These are phyloP conservation scores for Suncus etruscus DNA, from an alignment of 2,113 vertebrate genomes.

Conservation along the genomic window DNA sequence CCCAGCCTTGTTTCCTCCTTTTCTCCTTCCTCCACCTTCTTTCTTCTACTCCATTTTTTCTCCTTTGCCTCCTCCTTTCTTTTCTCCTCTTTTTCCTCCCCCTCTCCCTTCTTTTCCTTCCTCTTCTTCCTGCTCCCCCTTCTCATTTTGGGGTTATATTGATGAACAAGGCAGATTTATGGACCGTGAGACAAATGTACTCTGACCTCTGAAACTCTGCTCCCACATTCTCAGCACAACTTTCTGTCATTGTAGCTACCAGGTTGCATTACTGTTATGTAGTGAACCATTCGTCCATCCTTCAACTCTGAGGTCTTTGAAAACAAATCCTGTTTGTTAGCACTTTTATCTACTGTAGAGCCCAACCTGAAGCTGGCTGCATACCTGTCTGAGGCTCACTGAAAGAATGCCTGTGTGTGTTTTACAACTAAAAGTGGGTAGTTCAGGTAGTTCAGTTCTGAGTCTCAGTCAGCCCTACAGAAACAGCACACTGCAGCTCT, in stretches of 20 bases:
- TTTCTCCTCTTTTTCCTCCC: too few relatives aligned
- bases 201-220: neutral
- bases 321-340: neutral
- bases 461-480: neutral
- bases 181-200: neutral
- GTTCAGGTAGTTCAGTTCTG: neutral
- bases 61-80: too few relatives aligned
- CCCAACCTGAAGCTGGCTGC: conserved; percentile 7
- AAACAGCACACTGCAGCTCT: neutral
- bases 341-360: neutral
- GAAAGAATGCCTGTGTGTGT: neutral
- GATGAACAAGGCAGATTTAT: neutral
- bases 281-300: neutral
- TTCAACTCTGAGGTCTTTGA: conserved; percentile 7
- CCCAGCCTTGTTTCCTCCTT: too few relatives aligned
- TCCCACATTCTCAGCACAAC: too few relatives aligned
- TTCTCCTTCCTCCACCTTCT: too few relatives aligned
- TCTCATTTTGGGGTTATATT: neutral
- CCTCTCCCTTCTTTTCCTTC: neutral
- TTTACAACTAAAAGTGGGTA: neutral
- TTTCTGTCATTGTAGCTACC: neutral
- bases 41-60: too few relatives aligned
- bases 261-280: neutral
- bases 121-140: neutral
- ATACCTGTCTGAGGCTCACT: neutral